phyloP scores from a whole-genome alignment of 2,797 vertebrate genomes.

The Emys orbicularis region DNA sequence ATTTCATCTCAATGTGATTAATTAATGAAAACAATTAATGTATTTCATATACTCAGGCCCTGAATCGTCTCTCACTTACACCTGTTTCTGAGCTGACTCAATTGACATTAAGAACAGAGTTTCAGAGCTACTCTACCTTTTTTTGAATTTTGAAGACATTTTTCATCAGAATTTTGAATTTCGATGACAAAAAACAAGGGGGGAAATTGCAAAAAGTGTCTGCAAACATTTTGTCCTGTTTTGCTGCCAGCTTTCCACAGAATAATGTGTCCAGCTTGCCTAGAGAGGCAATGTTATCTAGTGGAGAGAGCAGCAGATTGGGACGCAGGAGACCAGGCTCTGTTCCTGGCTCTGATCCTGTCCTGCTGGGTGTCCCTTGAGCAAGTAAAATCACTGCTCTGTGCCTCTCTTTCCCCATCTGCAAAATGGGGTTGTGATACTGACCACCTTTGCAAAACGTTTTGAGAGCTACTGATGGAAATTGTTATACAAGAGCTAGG shows the following conservation, averaged over 20 bases:
- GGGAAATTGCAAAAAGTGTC: background rate
- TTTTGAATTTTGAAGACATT: background rate
- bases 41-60: background rate
- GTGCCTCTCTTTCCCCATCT: background rate
- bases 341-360: background rate
- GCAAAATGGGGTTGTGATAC: background rate
- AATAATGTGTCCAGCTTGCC: background rate
- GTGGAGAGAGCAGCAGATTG: background rate
- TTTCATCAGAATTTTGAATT: background rate
- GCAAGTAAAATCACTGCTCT: background rate
- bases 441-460: background rate
- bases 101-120: background rate
- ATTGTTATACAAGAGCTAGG: background rate
- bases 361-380: background rate
- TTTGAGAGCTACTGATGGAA: background rate
- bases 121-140: background rate
- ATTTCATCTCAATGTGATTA: background rate
- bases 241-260: background rate
- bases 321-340: background rate
- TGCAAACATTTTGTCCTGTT: background rate
- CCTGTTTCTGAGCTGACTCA: background rate
- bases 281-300: background rate
- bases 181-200: slow-evolving; percentile 12
- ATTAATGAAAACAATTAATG: background rate
- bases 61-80: slow-evolving; percentile 32